Evolutionary conservation across 2,888 invertebrate species (phyloP), one percentile per base, ranked within the genome.

Genomic region (Gerosis bhagava): DNA sequence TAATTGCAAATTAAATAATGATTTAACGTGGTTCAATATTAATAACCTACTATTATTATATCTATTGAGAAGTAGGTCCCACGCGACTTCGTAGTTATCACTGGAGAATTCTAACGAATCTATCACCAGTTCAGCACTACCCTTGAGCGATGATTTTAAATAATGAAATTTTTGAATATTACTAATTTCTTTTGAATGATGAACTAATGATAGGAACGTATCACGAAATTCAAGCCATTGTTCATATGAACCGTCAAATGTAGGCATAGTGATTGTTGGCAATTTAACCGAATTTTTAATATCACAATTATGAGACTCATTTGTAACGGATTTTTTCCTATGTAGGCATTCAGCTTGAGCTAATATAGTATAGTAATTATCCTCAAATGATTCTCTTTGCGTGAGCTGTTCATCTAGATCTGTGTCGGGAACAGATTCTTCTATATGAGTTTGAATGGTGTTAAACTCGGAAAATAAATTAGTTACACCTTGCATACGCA

Each of bases 171-270:
- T 37, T 10, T 25, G 24, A n/a, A 24, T 31, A 17, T 48, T 22
- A 10, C 16, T 25, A n/a, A 25, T 37, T 25, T 31, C 25, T 7
- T 51, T 13, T 53, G 58, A 28, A 57, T 51, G 42, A 54, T 50
- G 4, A 50, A 49, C n/a, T 39, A 6, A 35, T 42, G 56, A 6
- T 52, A 31, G 16, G 16, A 31, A 31, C 5, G 31, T 48, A 13
- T 60, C 44, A 25, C 43, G 43, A 32, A 37, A 60, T 29, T 55
- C 60, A 0, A 54, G 17, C 56, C 61, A 61, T 8, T 50, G 41
- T 22, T 60, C 56, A 36, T 47, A 57, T 5, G 48, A 40, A 12
- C 57, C 60, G 25, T 56, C 55, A 19, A 56, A 60, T 2, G 44
- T 24, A 5, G 57, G 53, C 13, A 60, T 17, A 16, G 15, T 41